A percentile compares a stretch with the other conserved stretches of the same genome.
Conservation (phyloP, 2,113 vertebrate genomes). For the Sminthopsis crassicaudata region DNA sequence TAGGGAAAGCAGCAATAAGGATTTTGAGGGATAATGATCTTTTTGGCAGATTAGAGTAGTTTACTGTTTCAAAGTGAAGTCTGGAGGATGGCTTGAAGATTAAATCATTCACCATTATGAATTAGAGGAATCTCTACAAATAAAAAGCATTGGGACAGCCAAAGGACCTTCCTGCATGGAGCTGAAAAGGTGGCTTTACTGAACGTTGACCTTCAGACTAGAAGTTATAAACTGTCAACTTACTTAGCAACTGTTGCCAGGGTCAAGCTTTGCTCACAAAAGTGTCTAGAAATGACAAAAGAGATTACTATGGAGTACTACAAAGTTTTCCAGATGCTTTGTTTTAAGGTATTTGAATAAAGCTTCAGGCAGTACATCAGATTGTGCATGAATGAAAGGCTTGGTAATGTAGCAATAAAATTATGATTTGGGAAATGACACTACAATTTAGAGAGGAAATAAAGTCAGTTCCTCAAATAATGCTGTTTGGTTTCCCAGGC, state of each 20-base stretch:
- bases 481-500: slow-evolving; percentile 37
- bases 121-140: slow-evolving; percentile 5
- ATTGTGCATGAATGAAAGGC: slow-evolving; percentile 23
- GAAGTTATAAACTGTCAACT: slow-evolving; percentile 48
- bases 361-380: background rate
- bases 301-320: background rate
- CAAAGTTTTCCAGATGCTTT: slow-evolving; percentile 4
- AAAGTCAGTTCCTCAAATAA: slow-evolving; percentile 40
- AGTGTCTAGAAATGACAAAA: slow-evolving; percentile 65
- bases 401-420: slow-evolving; percentile 43
- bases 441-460: slow-evolving; percentile 34
- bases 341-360: slow-evolving; percentile 31
- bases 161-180: slow-evolving; percentile 48
- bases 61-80: slow-evolving; percentile 43
- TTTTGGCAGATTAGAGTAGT: slow-evolving; percentile 41
- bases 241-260: slow-evolving; percentile 73
- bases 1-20: slow-evolving; percentile 19
- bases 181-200: background rate
- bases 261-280: slow-evolving; percentile 80
- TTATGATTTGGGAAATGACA: background rate
- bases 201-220: slow-evolving; percentile 8
- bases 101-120: slow-evolving; percentile 38
- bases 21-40: slow-evolving; percentile 51
- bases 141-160: slow-evolving; percentile 20
- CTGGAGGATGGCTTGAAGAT: slow-evolving; percentile 18